Evolutionary conservation across 2,113 vertebrate genomes (phyloP).

Genomic region (Isichthys henryi): DNA sequence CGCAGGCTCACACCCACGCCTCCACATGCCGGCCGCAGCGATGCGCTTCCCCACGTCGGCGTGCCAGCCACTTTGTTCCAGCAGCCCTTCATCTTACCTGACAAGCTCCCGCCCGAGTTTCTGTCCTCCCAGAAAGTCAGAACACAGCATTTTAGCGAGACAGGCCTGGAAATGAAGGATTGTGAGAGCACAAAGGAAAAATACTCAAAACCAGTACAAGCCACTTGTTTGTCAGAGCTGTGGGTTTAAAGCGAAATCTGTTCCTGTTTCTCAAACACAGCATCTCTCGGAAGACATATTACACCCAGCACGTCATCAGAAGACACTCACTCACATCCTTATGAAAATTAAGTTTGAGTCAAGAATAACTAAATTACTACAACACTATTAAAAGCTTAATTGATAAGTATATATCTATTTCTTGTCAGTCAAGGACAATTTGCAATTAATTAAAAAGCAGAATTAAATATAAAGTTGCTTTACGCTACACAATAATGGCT

Average conservation of each 20-base stretch:
- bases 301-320: not conserved
- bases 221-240: not conserved
- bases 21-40: not conserved
- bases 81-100: not conserved
- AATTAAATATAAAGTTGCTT: constrained; percentile 32
- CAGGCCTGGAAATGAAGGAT: not conserved
- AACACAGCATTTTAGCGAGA: not conserved
- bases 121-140: not conserved
- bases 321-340: not conserved
- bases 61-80: not conserved
- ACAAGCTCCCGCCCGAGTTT: not conserved
- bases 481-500: constrained; percentile 18
- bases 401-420: constrained; percentile 3
- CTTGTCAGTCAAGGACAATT: not conserved
- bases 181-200: not conserved
- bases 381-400: constrained; percentile 7
- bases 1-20: not conserved
- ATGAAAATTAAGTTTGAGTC: not conserved
- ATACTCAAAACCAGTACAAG: not conserved
- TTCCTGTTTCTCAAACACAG: not conserved
- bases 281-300: not conserved
- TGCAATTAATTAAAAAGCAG: constrained; percentile 34
- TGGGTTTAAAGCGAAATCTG: not conserved
- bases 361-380: not conserved
- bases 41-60: not conserved